Percentiles rank a stretch among this genome's conserved stretches.
phyloP scores from a whole-genome alignment of 1,140 invertebrate species.

The Drosophila rufa region DNA sequence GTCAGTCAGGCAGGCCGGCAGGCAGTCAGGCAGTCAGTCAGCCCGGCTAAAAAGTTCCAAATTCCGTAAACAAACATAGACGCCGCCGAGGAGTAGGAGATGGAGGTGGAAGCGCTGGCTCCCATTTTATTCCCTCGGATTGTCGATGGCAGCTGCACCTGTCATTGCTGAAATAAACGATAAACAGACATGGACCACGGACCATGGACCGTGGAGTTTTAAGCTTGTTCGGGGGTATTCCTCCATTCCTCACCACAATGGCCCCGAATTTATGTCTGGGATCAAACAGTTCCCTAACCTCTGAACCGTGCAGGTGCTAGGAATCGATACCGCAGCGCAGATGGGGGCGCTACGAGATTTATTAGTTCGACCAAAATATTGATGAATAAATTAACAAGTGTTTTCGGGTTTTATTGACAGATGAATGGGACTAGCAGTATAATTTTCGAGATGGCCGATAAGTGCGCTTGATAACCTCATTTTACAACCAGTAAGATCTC shows the following conservation, averaged over 20 bases:
- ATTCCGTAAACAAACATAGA: conserved; percentile 75
- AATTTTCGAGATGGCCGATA: conserved; percentile 31
- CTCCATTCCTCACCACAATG: conserved; percentile 51
- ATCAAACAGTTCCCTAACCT: conserved; percentile 67
- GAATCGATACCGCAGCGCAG: conserved; percentile 47
- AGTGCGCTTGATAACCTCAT: conserved; percentile 19
- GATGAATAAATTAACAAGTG: conserved; percentile 55
- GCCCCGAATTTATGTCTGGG: conserved; percentile 58
- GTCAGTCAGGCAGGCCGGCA: conserved; percentile 25
- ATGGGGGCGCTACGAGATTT: conserved; percentile 50
- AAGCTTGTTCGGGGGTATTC: neutral
- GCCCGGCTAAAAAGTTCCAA: conserved; percentile 65
- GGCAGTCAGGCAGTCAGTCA: conserved; percentile 23
- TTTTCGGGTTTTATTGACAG: conserved; percentile 13
- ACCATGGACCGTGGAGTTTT: neutral
- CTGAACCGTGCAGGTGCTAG: conserved; percentile 62
- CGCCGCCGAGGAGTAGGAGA: conserved; percentile 1
- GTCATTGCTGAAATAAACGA: conserved; percentile 76
- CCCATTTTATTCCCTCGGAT: conserved; percentile 48
- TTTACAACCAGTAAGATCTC: neutral
- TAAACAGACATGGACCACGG: conserved; percentile 56
- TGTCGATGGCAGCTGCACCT: conserved; percentile 76
- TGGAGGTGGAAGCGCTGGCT: neutral
- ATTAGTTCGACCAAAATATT: conserved; percentile 54
- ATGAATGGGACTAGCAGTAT: conserved; percentile 17